These are phyloP conservation scores for Drosophila baimaii DNA, from an alignment of 1,140 invertebrate genomes.

Conservation along the genomic window DNA sequence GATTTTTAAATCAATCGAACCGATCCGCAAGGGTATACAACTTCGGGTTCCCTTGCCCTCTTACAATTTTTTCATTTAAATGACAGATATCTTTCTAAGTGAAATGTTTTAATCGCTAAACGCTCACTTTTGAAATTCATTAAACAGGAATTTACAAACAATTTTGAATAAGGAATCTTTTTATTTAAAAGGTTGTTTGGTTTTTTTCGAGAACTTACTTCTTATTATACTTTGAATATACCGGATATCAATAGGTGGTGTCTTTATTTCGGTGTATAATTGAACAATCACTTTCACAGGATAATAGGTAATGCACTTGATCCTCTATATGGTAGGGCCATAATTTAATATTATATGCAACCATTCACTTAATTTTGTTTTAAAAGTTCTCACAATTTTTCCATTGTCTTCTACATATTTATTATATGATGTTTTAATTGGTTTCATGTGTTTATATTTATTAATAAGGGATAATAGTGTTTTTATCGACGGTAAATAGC, in stretches of 20 bases:
- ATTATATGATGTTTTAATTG: background rate
- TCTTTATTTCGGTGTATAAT: background rate
- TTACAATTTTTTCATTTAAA: too few species aligned
- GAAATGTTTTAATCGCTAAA: too few species aligned
- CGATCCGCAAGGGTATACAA: too few species aligned
- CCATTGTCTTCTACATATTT: background rate
- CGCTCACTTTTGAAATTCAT: too few species aligned
- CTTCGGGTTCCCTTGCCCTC: too few species aligned
- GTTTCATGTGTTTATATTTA: background rate
- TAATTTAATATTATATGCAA: background rate
- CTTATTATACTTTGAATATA: background rate
- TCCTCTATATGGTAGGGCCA: background rate
- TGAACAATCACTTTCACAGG: background rate
- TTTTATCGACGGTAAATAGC: background rate
- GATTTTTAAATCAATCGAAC: too few species aligned
- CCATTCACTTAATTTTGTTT: background rate
- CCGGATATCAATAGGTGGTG: background rate
- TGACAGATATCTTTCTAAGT: too few species aligned
- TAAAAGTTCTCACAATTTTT: background rate
- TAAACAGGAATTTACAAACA: too few species aligned
- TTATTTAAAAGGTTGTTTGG: too few species aligned
- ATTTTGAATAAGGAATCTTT: too few species aligned
- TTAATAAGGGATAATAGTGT: background rate
- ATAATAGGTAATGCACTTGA: constrained; percentile 1
- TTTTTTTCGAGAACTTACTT: background rate